Base-by-base conservation (phyloP, 2,797 vertebrate species). In the Pteronotus mesoamericanus region DNA sequence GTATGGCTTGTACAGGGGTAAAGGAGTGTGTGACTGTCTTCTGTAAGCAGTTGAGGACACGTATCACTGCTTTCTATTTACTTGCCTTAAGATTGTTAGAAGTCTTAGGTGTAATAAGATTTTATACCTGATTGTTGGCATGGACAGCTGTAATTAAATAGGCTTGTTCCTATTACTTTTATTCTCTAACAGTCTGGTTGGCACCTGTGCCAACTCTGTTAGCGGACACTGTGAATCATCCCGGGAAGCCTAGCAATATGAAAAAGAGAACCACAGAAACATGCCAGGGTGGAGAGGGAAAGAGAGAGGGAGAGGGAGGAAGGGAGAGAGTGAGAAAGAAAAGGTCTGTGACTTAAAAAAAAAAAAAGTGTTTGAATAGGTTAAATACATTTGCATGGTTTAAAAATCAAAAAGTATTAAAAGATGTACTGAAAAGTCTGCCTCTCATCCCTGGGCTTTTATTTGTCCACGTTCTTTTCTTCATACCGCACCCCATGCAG, bases 191-290 rank as follows among this genome's bases (percentile, higher is more conserved):
- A 59, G 51, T 19, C 19, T 29, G 68, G 53, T 64, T 94, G 57
- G 42, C 95, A 57, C 16, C 46, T 74, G 32, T 93, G 97, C 94
- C 71, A 64, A 24, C 86, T 93, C 69, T 79, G 37, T 94, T 84
- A 89, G 74, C 79, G 95, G 88, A 93, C 80, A 68, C 93, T 48
- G 0, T 42, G 86, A 95, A 2, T 91, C 94, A 29, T 97, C 86
- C 95, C 51, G 66, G 92, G 93, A 96, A 96, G 89, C 84, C 90
- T 37, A 86, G 96, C 95, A 86, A 83, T 94, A 88, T 96, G 51
- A 94, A 96, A 97, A 92, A 97, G 98, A 98, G 98, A 98, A 53
- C 95, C 97, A 97, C 98, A 98, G 97, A 98, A 98, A 97, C 98
- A 98, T 94, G 86, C 97, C 97, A 96, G 92, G 83, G 71, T 98